Evolutionary conservation across 2,888 invertebrate species (phyloP).

Genomic region (Ophion ventricosus): DNA sequence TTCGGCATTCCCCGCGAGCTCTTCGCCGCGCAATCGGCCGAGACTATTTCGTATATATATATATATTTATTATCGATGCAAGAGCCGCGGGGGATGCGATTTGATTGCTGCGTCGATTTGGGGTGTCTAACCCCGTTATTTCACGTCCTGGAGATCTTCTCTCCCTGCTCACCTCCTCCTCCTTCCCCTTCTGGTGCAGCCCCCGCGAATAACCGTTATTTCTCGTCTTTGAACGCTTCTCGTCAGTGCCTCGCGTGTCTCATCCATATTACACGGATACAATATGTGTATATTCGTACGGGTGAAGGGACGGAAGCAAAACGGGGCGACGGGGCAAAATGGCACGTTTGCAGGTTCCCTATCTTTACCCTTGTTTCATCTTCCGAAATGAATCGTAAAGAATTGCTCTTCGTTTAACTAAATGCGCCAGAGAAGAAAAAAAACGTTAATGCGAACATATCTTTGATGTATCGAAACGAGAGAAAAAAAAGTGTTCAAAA

Average conservation of each 20-base stretch:
- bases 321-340: not conserved
- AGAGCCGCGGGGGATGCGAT: slow-evolving; percentile 72
- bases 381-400: not conserved
- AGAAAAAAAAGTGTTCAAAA: no score
- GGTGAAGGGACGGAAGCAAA: not conserved
- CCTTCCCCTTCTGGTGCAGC: slow-evolving; percentile 18
- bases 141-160: slow-evolving; percentile 67
- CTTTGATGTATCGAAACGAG: no score
- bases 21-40: slow-evolving; percentile 61
- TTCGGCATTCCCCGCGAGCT: slow-evolving; percentile 66
- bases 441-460: no score
- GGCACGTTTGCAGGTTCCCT: not conserved
- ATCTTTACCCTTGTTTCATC: not conserved
- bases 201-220: slow-evolving; percentile 54
- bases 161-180: slow-evolving; percentile 24
- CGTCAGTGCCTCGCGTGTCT: not conserved
- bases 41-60: slow-evolving; percentile 30
- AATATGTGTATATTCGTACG: not conserved
- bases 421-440: no score
- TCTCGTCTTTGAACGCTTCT: slow-evolving; percentile 54
- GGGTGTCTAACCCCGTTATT: slow-evolving; percentile 80
- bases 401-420: no score
- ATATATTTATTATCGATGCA: slow-evolving; percentile 36
- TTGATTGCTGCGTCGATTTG: slow-evolving; percentile 82
- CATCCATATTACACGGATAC: no score